Percentiles rank a stretch among this genome's conserved stretches.
Conservation (phyloP, 2,888 invertebrate genomes). For the Ochlodes sylvanus region DNA sequence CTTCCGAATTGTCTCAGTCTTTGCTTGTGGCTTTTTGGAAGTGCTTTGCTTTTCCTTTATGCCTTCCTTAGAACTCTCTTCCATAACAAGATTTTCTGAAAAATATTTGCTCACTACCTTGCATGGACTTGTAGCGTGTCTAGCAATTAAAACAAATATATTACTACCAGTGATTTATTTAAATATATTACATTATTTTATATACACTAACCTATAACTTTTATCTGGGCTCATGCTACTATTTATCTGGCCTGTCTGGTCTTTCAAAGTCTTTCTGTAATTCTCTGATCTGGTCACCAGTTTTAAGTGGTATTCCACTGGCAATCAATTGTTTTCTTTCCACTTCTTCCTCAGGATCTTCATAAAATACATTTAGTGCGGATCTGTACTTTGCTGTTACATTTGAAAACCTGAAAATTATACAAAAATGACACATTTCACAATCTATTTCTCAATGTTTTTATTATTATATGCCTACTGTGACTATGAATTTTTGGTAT, state of each 20-base stretch:
- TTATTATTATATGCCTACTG: neutral
- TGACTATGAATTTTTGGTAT: no score
- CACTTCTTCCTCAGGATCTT: slow-evolving; percentile 73
- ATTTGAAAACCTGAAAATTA: slow-evolving; percentile 61
- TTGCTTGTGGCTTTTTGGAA: slow-evolving; percentile 54
- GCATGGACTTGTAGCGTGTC: slow-evolving; percentile 47
- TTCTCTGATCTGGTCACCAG: slow-evolving; percentile 57
- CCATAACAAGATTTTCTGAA: slow-evolving; percentile 60
- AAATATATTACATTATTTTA: slow-evolving; percentile 30
- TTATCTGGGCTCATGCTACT: slow-evolving; percentile 58
- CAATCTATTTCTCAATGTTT: neutral
- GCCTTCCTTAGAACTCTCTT: slow-evolving; percentile 74
- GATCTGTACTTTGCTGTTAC: slow-evolving; percentile 60
- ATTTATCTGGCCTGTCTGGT: slow-evolving; percentile 64
- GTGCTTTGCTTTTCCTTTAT: slow-evolving; percentile 62
- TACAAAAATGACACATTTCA: neutral
- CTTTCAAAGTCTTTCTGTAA: slow-evolving; percentile 57
- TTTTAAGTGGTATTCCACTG: slow-evolving; percentile 60
- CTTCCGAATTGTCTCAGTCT: slow-evolving; percentile 44
- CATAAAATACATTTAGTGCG: slow-evolving; percentile 60
- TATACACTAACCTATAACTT: slow-evolving; percentile 56
- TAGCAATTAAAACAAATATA: slow-evolving; percentile 65
- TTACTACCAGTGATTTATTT: slow-evolving; percentile 43
- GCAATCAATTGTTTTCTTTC: slow-evolving; percentile 73
- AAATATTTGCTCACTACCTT: slow-evolving; percentile 73